phyloP scores from a whole-genome alignment of 2,113 vertebrate species.

The Cardinalis cardinalis region DNA sequence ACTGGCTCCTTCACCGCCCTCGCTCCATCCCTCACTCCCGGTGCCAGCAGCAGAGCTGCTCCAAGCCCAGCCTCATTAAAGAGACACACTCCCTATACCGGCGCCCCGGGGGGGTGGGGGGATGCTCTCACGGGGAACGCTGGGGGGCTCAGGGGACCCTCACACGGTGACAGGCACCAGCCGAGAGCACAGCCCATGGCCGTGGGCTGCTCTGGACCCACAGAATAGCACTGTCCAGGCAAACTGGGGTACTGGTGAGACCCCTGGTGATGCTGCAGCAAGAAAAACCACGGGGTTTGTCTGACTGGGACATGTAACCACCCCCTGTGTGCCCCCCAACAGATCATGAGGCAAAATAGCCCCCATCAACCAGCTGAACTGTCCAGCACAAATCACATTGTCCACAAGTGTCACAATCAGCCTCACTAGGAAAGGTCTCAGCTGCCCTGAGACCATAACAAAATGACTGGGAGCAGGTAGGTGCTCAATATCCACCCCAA shows the following conservation, averaged over 20 bases:
- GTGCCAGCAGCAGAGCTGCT: constrained; percentile 61
- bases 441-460: background rate
- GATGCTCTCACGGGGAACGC: background rate
- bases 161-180: background rate
- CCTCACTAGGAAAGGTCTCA: background rate
- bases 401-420: background rate
- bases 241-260: background rate
- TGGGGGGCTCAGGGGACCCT: background rate
- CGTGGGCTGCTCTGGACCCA: background rate
- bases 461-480: rapidly evolving
- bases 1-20: constrained; percentile 56
- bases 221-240: background rate
- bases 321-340: background rate
- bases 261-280: background rate
- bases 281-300: background rate
- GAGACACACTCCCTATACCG: constrained; percentile 39
- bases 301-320: background rate
- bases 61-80: constrained; percentile 69
- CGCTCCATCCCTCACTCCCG: constrained; percentile 56
- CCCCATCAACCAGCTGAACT: background rate
- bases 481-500: background rate
- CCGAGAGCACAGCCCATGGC: background rate
- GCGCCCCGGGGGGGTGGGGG: background rate
- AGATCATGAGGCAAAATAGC: background rate
- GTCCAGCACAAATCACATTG: background rate